Evolutionary conservation across 2,113 vertebrate species (phyloP).

Genomic region (Protomyctophum bolini): DNA sequence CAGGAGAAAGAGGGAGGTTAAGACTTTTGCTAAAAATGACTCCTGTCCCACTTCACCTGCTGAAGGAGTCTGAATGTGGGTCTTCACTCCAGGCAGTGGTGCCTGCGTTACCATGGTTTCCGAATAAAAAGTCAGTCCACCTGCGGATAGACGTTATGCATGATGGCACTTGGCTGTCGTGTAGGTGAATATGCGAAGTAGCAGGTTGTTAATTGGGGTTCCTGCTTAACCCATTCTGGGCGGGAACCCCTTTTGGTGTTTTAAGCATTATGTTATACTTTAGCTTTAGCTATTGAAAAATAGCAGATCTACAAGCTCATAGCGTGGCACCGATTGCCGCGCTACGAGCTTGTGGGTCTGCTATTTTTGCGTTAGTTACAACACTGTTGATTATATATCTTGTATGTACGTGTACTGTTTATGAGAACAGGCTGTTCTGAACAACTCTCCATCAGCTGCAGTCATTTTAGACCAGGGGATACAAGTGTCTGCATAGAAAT

Average conservation of each 20-base stretch:
- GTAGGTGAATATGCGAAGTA: not conserved
- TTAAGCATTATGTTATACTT: no score
- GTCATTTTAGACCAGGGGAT: conserved; percentile 2
- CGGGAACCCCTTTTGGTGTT: no score
- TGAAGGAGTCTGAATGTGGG: conserved; percentile 33
- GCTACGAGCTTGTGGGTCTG: no score
- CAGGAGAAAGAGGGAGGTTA: conserved; percentile 24
- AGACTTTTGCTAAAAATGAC: conserved; percentile 25
- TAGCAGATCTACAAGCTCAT: no score
- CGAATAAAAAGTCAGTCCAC: conserved; percentile 21
- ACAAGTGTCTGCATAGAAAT: not conserved
- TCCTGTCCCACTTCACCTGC: conserved; percentile 37
- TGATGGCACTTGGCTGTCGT: conserved; percentile 18
- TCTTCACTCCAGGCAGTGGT: conserved; percentile 20
- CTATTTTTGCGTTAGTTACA: no score
- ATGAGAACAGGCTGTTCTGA: not conserved
- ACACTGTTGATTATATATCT: not conserved
- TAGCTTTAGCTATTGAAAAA: no score
- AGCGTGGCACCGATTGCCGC: no score
- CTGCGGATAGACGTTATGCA: conserved; percentile 26
- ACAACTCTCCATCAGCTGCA: not conserved
- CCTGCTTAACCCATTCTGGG: conserved; percentile 14
- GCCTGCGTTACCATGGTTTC: conserved; percentile 56
- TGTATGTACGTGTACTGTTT: not conserved
- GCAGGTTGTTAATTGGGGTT: conserved; percentile 26